Base-by-base conservation (phyloP, 2,113 vertebrate genomes). In the Lucifuga dentata region DNA sequence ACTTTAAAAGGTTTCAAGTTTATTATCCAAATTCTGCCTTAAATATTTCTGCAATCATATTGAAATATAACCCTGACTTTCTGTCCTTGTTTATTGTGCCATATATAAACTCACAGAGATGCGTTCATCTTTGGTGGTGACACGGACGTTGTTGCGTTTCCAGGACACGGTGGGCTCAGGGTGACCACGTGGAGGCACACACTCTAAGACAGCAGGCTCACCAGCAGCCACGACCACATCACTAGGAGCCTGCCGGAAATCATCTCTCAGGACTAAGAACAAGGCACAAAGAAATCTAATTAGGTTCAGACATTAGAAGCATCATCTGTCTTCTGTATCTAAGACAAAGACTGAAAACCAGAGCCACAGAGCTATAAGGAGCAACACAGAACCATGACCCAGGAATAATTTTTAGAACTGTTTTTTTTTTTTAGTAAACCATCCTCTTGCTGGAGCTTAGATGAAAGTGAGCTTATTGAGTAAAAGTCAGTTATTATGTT, bases 181-280 rank as follows among this genome's bases (percentile, higher is more conserved):
- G 81, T 99, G 97, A 45, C 98, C 98, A 2, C 97, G 93, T 0
- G 98, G 98, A 0, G 98, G 97, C 20, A 98, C 92, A 69, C 98
- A 99, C 78, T 99, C 98, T 83, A 99, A 41, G 13, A 97, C 94
- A 0, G 97, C 97, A 1, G 95, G 95, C 68, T 99, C 98, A 11
- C 98, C 96, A 0, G 95, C 96, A 35, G 98, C 97, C 82, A 98
- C 98, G 59, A 99, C 95, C 77, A 99, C 93, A 24, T 99, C 98
- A 1, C 95, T 96, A 3, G 98, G 98, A 64, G 98, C 97, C 70
- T 98, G 97, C 11, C 97, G 94, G 91, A 99, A 99, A 91, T 99
- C 97, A 85, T 99, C 97, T 45, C 97, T 92, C 38, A 99, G 92
- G 78, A 97, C 98, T 99, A 57, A 45, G 24, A 43, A 46, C 46